Evolutionary conservation across 1,140 invertebrate species (phyloP).

Genomic region (Sycophaga agraensis): DNA sequence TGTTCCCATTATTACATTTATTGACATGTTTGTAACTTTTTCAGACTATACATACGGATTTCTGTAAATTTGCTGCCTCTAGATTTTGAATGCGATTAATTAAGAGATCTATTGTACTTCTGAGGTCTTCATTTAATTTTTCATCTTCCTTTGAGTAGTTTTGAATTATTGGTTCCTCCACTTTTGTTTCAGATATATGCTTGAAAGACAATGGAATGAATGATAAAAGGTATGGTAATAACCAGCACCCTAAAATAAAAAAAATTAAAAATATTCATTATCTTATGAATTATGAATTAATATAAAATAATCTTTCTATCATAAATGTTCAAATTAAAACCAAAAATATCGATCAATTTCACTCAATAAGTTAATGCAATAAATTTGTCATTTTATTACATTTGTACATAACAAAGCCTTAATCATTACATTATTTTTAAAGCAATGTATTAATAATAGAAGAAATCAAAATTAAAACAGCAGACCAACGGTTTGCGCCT

Average conservation of each 20-base stretch:
- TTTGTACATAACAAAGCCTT: too few species aligned
- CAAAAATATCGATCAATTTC: too few species aligned
- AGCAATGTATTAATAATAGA: too few species aligned
- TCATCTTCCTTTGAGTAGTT: slow-evolving; percentile 9
- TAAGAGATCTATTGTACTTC: slow-evolving; percentile 33
- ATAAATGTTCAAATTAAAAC: too few species aligned
- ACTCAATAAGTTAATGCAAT: too few species aligned
- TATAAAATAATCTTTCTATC: slow-evolving; percentile 12
- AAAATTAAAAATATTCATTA: slow-evolving; percentile 1
- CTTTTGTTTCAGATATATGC: slow-evolving; percentile 3
- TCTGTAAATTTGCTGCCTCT: slow-evolving; percentile 34
- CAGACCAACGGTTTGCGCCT: too few species aligned
- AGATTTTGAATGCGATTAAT: slow-evolving; percentile 39
- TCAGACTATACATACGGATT: slow-evolving; percentile 45
- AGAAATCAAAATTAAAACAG: too few species aligned
- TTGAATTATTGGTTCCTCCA: background rate
- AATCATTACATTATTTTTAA: too few species aligned
- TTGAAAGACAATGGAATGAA: slow-evolving; percentile 11
- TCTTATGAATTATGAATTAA: slow-evolving; percentile 3
- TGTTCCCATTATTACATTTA: too few species aligned
- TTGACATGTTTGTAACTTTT: too few species aligned
- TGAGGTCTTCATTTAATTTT: slow-evolving; percentile 27
- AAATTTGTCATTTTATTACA: too few species aligned
- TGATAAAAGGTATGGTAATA: slow-evolving; percentile 30
- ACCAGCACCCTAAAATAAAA: slow-evolving; percentile 44